These are phyloP conservation scores for Ypsolopha sequella DNA, from an alignment of 2,888 invertebrate genomes.

Conservation along the genomic window DNA sequence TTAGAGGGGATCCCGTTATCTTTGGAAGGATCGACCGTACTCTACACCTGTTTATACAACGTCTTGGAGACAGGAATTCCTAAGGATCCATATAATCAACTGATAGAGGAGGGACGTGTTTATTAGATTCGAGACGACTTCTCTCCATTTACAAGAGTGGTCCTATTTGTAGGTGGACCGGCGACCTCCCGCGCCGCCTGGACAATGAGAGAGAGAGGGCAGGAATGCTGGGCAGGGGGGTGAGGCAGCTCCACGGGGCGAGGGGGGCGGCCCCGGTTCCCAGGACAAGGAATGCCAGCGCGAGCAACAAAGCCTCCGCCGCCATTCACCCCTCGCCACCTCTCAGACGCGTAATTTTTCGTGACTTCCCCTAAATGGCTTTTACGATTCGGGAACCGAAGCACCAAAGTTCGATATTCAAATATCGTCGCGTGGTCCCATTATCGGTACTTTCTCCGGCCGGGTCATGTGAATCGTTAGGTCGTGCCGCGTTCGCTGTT, in stretches of 20 bases:
- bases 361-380: constrained; percentile 48
- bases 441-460: constrained; percentile 21
- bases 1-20: background rate
- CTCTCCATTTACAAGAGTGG: constrained; percentile 46
- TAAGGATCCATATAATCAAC: background rate
- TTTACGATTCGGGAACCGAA: constrained; percentile 34
- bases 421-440: constrained; percentile 29
- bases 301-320: constrained; percentile 66
- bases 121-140: constrained; percentile 48
- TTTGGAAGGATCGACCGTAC: background rate
- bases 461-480: constrained; percentile 4
- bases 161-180: constrained; percentile 47
- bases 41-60: background rate
- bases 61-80: too few species aligned
- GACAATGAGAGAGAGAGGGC: constrained; percentile 69
- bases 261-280: constrained; percentile 55
- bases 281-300: constrained; percentile 67
- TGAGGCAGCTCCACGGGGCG: constrained; percentile 16
- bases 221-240: constrained; percentile 52
- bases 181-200: constrained; percentile 66
- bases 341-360: constrained; percentile 50
- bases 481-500: background rate
- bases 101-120: constrained; percentile 37
- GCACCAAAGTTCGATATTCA: constrained; percentile 32
- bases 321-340: constrained; percentile 57